These are phyloP conservation scores for Trichosurus vulpecula DNA, from an alignment of 2,797 vertebrate genomes.

Conservation along the genomic window DNA sequence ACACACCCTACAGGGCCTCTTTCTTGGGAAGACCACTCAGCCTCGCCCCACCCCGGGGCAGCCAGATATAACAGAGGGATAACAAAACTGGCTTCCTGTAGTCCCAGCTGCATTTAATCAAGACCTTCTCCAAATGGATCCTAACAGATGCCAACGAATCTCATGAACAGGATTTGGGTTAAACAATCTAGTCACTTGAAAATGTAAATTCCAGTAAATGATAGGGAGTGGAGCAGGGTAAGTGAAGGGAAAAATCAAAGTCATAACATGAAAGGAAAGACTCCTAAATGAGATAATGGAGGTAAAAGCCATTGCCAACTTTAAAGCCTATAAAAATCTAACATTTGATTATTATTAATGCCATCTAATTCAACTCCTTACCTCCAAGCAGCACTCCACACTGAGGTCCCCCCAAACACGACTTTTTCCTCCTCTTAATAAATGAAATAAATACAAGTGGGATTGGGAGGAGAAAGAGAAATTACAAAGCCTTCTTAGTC, in stretches of 20 bases:
- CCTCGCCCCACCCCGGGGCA: not conserved
- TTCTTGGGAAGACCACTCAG: not conserved
- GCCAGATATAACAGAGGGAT: not conserved
- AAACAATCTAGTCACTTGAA: not conserved
- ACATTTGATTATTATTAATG: not conserved
- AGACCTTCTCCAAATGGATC: not conserved
- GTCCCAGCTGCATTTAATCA: not conserved
- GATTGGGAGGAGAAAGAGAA: not conserved
- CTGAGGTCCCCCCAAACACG: not conserved
- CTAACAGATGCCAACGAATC: not conserved
- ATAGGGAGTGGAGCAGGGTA: not conserved
- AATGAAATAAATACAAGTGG: not conserved
- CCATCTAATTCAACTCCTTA: not conserved
- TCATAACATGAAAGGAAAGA: not conserved
- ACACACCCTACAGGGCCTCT: not conserved
- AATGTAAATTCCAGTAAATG: not conserved
- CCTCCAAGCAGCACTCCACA: not conserved
- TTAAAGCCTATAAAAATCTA: not conserved
- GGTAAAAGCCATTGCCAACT: not conserved
- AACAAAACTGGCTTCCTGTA: not conserved
- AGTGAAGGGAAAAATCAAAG: not conserved
- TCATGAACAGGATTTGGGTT: not conserved
- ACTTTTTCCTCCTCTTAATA: not conserved
- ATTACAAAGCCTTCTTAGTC: not conserved
- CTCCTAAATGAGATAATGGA: not conserved